Percentiles rank a stretch among this genome's conserved stretches.
Evolutionary conservation across 2,888 invertebrate species (phyloP).

Genomic region (Drosophila tanythrix): DNA sequence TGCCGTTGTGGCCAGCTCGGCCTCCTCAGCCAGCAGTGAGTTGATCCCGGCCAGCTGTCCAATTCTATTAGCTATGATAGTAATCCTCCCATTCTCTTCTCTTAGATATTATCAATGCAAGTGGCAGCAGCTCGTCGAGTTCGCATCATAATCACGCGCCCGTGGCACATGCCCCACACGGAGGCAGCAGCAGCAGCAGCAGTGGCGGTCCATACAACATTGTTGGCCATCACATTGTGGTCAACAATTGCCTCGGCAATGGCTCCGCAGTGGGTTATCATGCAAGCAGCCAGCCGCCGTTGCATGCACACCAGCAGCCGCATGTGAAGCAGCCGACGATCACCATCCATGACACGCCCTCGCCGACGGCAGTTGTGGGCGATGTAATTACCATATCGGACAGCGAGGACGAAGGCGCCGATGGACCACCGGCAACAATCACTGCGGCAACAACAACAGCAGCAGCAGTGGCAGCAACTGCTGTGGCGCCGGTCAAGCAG

Average conservation of each 20-base stretch:
- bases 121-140: conserved; percentile 63
- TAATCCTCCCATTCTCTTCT: background rate
- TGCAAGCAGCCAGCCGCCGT: conserved; percentile 60
- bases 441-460: conserved; percentile 53
- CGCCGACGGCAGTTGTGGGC: conserved; percentile 92
- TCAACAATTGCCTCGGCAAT: conserved; percentile 59
- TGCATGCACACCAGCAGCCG: conserved; percentile 67
- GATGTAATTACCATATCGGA: conserved; percentile 94
- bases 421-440: conserved; percentile 62
- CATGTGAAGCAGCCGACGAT: conserved; percentile 90
- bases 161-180: conserved; percentile 75
- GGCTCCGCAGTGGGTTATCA: conserved; percentile 43
- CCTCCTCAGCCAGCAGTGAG: conserved; percentile 81
- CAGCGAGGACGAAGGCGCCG: conserved; percentile 93
- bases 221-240: conserved; percentile 74
- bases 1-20: conserved; percentile 57
- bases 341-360: conserved; percentile 97
- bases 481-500: conserved; percentile 76
- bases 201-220: conserved; percentile 58
- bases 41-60: conserved; percentile 10
- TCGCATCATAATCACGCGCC: conserved; percentile 79
- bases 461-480: conserved; percentile 54
- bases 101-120: conserved; percentile 75
- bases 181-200: conserved; percentile 68
- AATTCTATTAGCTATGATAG: background rate